Percentiles rank a stretch among this genome's conserved stretches.
phyloP scores from a whole-genome alignment of 2,113 vertebrate species.

The Dermatemys mawii region DNA sequence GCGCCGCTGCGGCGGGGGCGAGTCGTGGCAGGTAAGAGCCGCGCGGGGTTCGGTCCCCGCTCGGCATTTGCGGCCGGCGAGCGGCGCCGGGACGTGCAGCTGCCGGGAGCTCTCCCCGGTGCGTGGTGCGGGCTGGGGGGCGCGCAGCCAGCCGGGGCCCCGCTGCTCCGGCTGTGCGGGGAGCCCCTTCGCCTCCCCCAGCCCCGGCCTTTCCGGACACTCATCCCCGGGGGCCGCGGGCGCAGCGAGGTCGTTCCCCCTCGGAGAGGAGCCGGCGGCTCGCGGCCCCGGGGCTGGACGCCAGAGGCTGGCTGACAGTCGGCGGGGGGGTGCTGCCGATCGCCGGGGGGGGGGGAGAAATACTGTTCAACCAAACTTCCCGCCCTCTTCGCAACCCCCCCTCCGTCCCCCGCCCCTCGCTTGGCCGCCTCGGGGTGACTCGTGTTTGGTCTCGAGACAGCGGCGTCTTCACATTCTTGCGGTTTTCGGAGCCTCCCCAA shows the following conservation, averaged over 20 bases:
- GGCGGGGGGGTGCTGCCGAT: neutral
- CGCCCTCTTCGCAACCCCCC: slow-evolving; percentile 1
- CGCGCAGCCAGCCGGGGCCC: too few relatives aligned
- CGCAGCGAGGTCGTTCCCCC: neutral
- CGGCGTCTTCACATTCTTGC: neutral
- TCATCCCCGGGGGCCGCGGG: neutral
- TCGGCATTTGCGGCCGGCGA: too few relatives aligned
- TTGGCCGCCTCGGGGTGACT: too few relatives aligned
- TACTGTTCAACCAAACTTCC: slow-evolving; percentile 23
- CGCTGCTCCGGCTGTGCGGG: too few relatives aligned
- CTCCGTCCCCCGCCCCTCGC: neutral
- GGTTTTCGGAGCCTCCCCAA: neutral
- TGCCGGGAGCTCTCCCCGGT: too few relatives aligned
- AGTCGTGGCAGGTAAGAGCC: neutral
- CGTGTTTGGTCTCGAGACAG: neutral
- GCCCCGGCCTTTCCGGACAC: neutral
- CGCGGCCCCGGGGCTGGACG: neutral
- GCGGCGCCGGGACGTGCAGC: too few relatives aligned
- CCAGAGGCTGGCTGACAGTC: neutral
- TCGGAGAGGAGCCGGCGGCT: neutral
- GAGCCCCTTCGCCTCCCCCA: too few relatives aligned
- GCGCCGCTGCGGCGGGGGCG: neutral
- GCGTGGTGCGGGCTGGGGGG: too few relatives aligned
- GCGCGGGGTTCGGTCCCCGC: too few relatives aligned
- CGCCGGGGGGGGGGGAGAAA: neutral